Conservation (phyloP, 1,140 invertebrate genomes). For the Epicauta chinensis region DNA sequence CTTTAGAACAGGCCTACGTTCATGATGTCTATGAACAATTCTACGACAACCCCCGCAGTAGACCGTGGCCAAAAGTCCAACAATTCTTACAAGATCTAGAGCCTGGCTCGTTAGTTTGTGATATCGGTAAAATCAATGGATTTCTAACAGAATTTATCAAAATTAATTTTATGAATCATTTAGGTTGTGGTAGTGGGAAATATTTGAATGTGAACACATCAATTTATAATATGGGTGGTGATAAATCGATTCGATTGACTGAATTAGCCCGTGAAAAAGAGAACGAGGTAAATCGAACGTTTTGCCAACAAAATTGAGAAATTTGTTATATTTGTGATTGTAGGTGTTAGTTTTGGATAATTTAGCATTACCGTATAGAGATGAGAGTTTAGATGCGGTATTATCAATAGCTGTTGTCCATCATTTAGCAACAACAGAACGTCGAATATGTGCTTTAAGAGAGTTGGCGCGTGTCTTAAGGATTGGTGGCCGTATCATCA, state of each 20-base stretch:
- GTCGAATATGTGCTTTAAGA: conserved; percentile 76
- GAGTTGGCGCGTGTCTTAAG: conserved; percentile 83
- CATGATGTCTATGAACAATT: conserved; percentile 91
- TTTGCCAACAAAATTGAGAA: neutral
- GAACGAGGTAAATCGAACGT: conserved; percentile 62
- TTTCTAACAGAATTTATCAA: neutral
- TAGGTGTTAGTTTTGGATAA: conserved; percentile 87
- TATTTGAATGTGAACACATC: conserved; percentile 82
- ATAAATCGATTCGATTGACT: conserved; percentile 75
- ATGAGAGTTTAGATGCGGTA: conserved; percentile 90
- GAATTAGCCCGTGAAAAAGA: conserved; percentile 69
- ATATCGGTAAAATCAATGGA: conserved; percentile 66
- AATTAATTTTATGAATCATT: conserved; percentile 1
- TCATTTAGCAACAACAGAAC: conserved; percentile 86
- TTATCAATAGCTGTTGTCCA: conserved; percentile 93
- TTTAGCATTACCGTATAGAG: conserved; percentile 81
- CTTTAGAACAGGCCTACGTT: conserved; percentile 89
- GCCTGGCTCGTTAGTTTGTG: conserved; percentile 85
- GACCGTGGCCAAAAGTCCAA: conserved; percentile 77
- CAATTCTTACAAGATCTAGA: conserved; percentile 82
- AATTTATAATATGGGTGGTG: conserved; percentile 80
- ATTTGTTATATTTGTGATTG: conserved; percentile 1
- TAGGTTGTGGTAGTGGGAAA: conserved; percentile 90
- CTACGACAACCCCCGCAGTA: conserved; percentile 61
- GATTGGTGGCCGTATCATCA: conserved; percentile 86